phyloP scores from a whole-genome alignment of 2,888 invertebrate species.

The Agonopterix alstromeriana region DNA sequence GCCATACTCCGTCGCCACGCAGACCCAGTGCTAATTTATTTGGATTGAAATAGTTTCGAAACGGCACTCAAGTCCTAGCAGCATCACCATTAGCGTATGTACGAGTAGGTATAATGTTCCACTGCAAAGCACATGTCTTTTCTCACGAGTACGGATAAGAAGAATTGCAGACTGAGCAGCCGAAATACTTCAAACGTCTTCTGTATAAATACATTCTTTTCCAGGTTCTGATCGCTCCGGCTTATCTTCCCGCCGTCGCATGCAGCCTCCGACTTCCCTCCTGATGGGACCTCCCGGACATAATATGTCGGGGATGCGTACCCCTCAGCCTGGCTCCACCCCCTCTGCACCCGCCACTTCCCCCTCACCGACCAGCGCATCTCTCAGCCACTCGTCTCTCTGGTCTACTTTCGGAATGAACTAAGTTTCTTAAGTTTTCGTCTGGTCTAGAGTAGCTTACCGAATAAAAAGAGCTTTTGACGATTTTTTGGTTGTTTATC shows the following conservation, averaged over 20 bases:
- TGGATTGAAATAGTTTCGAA: too few species aligned
- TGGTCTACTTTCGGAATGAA: conserved; percentile 23
- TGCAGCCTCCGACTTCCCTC: background rate
- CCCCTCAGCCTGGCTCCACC: conserved; percentile 12
- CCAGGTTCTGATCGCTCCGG: conserved; percentile 19
- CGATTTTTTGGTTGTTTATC: background rate
- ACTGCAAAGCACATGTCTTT: too few species aligned
- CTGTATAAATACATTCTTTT: too few species aligned
- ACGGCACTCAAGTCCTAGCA: too few species aligned
- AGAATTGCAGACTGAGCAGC: too few species aligned
- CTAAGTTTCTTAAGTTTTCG: conserved; percentile 1
- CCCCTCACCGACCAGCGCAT: conserved; percentile 25
- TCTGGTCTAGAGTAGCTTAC: background rate
- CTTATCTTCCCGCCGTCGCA: conserved; percentile 40
- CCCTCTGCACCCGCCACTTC: conserved; percentile 30
- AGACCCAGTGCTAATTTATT: too few species aligned
- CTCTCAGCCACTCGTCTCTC: conserved; percentile 27
- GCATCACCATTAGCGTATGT: too few species aligned
- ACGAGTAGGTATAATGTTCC: too few species aligned
- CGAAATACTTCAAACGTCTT: too few species aligned
- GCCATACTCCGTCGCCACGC: too few species aligned
- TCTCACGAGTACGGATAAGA: too few species aligned
- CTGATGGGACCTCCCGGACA: conserved; percentile 3
- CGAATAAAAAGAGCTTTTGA: background rate
- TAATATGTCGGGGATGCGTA: conserved; percentile 6